Base-by-base conservation (phyloP, 2,797 vertebrate genomes). In the Channallabes apus region DNA sequence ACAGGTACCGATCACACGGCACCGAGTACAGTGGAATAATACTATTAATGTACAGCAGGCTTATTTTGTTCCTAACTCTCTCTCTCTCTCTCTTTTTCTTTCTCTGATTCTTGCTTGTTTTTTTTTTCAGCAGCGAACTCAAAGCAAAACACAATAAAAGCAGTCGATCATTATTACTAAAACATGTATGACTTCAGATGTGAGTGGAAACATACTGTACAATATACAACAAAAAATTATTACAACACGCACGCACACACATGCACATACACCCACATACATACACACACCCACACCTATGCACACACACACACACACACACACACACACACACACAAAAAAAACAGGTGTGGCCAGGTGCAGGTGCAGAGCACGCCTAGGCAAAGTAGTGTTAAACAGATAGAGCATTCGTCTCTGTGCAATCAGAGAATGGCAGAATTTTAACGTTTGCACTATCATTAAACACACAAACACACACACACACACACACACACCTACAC, bases 401-500 rank as follows among this genome's bases (percentile, higher is more conserved):
- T 92, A 91, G 89, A 93, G 89, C 91, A 92, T 84, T 89, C 86
- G 86, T 89, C 88, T 90, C 91, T 90, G 89, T 89, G 86, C 91
- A 91, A 93, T 91, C 92, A 88, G 85, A 87, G 83, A 88, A 59
- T 88, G 88, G 90, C 90, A 84, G 71, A 87, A 90, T 87, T 85
- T 87, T 80, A 91, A 91, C 85, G 84, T 92, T 87, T 88, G 86
- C 84, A 68, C 89, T 88, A 91, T 93, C 92, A 89, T 92, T 88
- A 88, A 68, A 68, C 12, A 59, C 81, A 86, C 85, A 83, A 78
- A 65, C 62, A 84, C 76, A 32, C 72, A 86, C 59, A 64, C 54
- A 56, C 54, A 82, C 56, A 67, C 6, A 38, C n/a, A 24, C 80
- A n/a, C n/a, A n/a, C n/a, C n/a, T n/a, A n/a, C n/a, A n/a, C n/a